These are phyloP conservation scores for Branchellion lobata DNA, from an alignment of 2,888 invertebrate genomes.

Conservation along the genomic window DNA sequence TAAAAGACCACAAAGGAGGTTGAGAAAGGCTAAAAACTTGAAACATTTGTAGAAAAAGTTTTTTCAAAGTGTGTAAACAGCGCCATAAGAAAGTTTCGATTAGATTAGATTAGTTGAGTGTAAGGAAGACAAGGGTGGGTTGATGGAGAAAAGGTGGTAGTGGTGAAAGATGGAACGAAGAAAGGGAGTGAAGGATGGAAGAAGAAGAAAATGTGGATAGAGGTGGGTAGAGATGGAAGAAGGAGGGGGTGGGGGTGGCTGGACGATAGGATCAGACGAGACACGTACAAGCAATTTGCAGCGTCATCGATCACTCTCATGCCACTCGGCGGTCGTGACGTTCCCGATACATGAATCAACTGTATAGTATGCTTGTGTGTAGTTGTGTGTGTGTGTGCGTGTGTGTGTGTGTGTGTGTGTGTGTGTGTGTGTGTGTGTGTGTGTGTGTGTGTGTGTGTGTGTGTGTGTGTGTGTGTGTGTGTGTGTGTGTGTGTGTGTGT, in stretches of 20 bases:
- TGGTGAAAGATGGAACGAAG: background rate
- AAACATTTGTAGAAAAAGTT: background rate
- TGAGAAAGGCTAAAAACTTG: background rate
- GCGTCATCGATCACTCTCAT: background rate
- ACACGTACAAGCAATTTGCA: slow-evolving; percentile 6
- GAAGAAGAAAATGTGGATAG: background rate
- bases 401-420: no score
- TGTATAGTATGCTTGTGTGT: background rate
- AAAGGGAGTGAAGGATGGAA: no score
- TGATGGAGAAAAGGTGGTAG: background rate
- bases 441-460: background rate
- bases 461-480: background rate
- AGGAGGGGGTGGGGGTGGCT: background rate
- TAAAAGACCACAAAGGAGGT: background rate
- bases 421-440: background rate
- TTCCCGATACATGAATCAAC: slow-evolving; percentile 10
- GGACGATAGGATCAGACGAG: background rate
- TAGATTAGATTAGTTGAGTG: background rate
- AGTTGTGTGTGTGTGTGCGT: background rate
- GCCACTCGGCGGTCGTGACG: slow-evolving; percentile 18
- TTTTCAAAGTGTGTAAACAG: background rate
- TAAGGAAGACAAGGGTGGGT: background rate
- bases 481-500: background rate
- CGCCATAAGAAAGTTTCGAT: background rate
- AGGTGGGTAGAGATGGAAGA: background rate